Base-by-base conservation (phyloP, 2,797 vertebrate species). In the Sebastes glaucus region DNA sequence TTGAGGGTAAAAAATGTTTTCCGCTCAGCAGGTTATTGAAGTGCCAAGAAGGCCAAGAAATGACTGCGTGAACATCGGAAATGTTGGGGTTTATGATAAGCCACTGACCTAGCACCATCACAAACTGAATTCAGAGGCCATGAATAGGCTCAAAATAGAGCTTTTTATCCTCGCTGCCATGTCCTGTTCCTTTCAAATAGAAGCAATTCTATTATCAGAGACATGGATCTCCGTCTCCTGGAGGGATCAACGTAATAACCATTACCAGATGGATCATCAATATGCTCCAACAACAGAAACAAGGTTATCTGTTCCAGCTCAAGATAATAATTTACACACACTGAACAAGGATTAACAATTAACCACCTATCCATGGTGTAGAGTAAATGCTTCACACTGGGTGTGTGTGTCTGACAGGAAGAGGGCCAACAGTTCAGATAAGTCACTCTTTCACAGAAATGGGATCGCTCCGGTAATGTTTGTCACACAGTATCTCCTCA, bases 261-360 rank as follows among this genome's bases (percentile, higher is more conserved):
- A 46, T 46, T 18, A 77, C 56, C 32, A 74, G 59, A 81, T 4
- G 33, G 42, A 63, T 73, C 25, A 69, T 38, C 52, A 64, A 67
- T 55, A 23, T 13, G 8, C 33, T 80, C 27, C 1, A 35, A 32
- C 38, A 73, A 56, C 7, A 71, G 22, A 67, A 56, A 69, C 10
- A 64, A 13, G n/a, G 42, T 73, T 71, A 76, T 74, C 38, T 35
- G 33, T 49, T 78, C 16, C 6, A 61, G 57, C 1, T 71, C 46
- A 52, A 60, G 87, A 89, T 78, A 91, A 93, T 91, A 74, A 87
- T 87, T 90, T 71, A 82, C 33, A 82, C 62, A 33, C 33, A 16
- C 62, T 68, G 28, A 89, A 46, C 46, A 60, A 65, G 42, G 88
- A 80, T 93, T 93, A 93, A 92, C 71, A 87, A 90, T 92, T 92